phyloP scores from a whole-genome alignment of 2,797 vertebrate genomes.

The Etheostoma perlongum region DNA sequence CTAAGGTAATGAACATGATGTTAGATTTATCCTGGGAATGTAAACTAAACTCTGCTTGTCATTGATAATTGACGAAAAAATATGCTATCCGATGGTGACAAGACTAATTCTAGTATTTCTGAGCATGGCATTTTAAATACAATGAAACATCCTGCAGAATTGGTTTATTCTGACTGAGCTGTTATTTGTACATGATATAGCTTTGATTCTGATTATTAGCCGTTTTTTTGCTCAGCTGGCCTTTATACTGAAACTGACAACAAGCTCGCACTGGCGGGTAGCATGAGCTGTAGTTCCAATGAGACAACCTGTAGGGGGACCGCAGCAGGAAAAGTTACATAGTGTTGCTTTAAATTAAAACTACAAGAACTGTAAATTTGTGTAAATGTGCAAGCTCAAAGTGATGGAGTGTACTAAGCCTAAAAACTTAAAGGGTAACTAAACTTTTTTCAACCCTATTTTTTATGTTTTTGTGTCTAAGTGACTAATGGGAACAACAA shows the following conservation, averaged over 20 bases:
- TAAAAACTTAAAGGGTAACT: background rate
- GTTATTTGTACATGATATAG: background rate
- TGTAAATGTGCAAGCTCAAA: background rate
- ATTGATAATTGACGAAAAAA: no score
- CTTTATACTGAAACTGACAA: background rate
- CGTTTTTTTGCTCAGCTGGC: no score
- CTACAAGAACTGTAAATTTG: background rate
- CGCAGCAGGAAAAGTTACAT: no score
- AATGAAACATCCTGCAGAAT: background rate
- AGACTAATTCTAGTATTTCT: background rate
- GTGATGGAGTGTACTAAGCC: background rate
- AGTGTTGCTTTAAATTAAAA: background rate
- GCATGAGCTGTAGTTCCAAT: no score
- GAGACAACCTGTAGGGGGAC: no score
- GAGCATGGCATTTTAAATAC: background rate
- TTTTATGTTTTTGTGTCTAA: no score
- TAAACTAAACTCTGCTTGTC: background rate
- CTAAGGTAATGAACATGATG: conserved; percentile 5
- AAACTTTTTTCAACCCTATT: no score
- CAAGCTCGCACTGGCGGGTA: no score
- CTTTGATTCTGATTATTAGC: background rate
- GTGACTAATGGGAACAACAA: no score
- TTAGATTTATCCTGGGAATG: background rate
- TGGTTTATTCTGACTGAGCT: background rate
- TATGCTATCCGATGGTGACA: no score